Base-by-base conservation (phyloP, 2,888 invertebrate genomes). In the Nomada hirtipes region DNA sequence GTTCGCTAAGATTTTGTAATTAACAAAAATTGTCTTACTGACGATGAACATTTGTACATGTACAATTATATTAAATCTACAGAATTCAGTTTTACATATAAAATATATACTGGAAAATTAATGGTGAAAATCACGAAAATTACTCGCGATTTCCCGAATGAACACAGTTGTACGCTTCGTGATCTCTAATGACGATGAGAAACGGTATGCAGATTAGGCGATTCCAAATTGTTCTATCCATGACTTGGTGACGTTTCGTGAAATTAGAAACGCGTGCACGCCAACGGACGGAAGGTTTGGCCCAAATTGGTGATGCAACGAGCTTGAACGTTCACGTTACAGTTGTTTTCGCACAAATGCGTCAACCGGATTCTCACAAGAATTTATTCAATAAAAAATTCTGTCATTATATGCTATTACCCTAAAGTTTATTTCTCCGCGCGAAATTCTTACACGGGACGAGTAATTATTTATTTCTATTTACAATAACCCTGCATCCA, bases 191-290 rank as follows among this genome's bases (percentile, higher is more conserved):
- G 72, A 65, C 72, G 63, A 57, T 52, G 72, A 77, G 68, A 69
- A 64, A 78, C 72, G 64, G 78, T 65, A 76, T 72, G 80, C 76
- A 70, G 60, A 80, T 80, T 63, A 26, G 64, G 69, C 64, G 50
- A 80, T 72, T 53, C 55, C n/a, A 75, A 76, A 82, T 80, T 73
- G 80, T 73, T 65, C 64, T 29, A 4, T n/a, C 74, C 79, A 47
- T 52, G 70, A 67, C 9, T 61, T 26, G 80, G 69, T 76, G 71
- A 81, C 71, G 72, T 78, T 76, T 77, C 78, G 36, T 26, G 78
- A 86, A 86, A 86, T 86, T 86, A 80, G 86, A 76, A 86, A 69
- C 68, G 72, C 68, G 68, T 68, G 55, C 64, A 80, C 61, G 57
- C 47, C 52, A 70, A 65, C 69, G 52, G 71, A 59, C 76, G 75